Evolutionary conservation across 2,113 vertebrate species (phyloP), one percentile per base, ranked within the genome.

Genomic region (Taurulus bubalis): DNA sequence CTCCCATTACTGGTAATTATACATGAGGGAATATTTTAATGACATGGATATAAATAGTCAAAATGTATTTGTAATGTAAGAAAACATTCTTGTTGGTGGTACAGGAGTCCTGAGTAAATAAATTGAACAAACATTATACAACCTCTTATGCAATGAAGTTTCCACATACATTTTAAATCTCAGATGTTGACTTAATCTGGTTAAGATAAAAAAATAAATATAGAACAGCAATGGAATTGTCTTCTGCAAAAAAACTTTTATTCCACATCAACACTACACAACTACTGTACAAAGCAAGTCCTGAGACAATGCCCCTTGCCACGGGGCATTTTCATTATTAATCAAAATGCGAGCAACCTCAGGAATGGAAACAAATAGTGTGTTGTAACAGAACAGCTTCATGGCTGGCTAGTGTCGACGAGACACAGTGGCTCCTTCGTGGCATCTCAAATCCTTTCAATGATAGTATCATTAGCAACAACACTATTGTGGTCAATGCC

Each of bases 251-350:
- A n/a, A 63, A 70, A 6, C 5, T 22, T 75, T 66, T 40, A 80
- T 83, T 76, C n/a, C 34, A 58, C 18, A 77, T 14, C 22, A 26
- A 38, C n/a, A 69, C 40, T 14, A 53, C 14, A 55, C 59, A 77
- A 16, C 30, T 71, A 15, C 53, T 64, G 51, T 69, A 53, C 40
- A 83, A 86, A 51, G 20, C 10, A 26, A 36, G 26, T 56, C 38
- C 66, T 34, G 28, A 65, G 22, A 62, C 24, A 15, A 64, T n/a
- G 20, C 5, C 6, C 9, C 32, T 36, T 20, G 15, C 10, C 51
- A 32, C n/a, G n/a, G n/a, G n/a, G n/a, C n/a, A n/a, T n/a, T n/a
- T n/a, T n/a, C n/a, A n/a, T 32, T 16, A 20, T 36, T 47, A 6
- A n/a, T n/a, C n/a, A 49, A 49, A 72, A 62, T 7, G n/a, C 10